Evolutionary conservation across 2,888 invertebrate genomes (phyloP), one percentile per base, ranked within the genome.

Genomic region (Tetragonula carbonaria): DNA sequence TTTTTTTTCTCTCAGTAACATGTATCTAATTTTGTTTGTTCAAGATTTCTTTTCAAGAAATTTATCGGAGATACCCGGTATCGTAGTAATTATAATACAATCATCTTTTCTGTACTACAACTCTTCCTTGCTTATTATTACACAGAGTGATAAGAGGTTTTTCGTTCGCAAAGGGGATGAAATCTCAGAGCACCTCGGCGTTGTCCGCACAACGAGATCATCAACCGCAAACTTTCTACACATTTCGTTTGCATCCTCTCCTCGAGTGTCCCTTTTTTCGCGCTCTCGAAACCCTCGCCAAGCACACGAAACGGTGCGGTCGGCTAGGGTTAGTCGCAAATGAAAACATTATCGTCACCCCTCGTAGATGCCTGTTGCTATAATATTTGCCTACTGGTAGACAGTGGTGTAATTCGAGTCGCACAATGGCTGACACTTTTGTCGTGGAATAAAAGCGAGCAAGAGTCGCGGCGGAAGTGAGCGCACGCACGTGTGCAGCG

Each of bases 371-470:
- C 90, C 90, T 93, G 93, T 94, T 93, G 93, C 89, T 92, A 93
- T 90, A 93, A 94, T 93, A 94, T 94, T 94, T 93, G 93, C 92
- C 92, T 90, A 91, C 91, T 82, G 89, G 88, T 87, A 89, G 90
- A 90, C 92, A 91, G 88, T 87, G 88, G 87, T 90, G 91, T 92
- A 93, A 93, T 93, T 92, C 92, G 92, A 85, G 81, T 85, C 75
- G 85, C 87, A 92, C 92, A 93, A 93, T 88, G 88, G 83, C 80
- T 76, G 73, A 77, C 77, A 85, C 86, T 76, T 76, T 79, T 75
- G 80, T 81, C 66, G 73, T 62, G 65, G 82, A 28, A 81, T 62
- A 81, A 86, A 81, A 63, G 77, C 84, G 72, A 75, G 72, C 81
- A 78, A 57, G 66, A 85, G 76, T 79, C 70, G 65, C 18, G 62